Evolutionary conservation across 2,888 invertebrate genomes (phyloP), one percentile per base, ranked within the genome.

Genomic region (Ophraella communa): DNA sequence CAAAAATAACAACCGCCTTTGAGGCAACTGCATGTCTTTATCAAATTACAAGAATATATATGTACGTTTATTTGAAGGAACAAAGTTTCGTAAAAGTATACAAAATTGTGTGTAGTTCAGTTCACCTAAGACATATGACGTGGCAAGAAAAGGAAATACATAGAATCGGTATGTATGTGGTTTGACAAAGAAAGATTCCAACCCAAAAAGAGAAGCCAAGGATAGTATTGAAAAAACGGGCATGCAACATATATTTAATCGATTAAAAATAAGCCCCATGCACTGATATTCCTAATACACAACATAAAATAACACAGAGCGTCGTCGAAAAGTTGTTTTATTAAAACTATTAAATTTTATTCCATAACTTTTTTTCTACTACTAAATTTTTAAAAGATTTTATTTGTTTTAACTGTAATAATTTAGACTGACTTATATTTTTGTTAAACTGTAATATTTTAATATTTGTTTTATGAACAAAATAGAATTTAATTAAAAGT

Each of bases 191-290:
- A 65, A 42, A 65, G 59, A 71, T 71, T 78, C 80, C 79, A 80
- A 82, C 82, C 82, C 82, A 82, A 82, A 82, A 81, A 81, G 81
- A 81, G n/a, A 73, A 73, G 68, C 72, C 71, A 52, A 69, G 61
- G 35, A 62, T 39, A 60, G 42, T 24, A 23, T 63, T 27, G 44
- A 57, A 62, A 56, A 42, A 64, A 63, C 60, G 66, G 55, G 69
- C 79, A 79, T 80, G 79, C 79, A 80, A 67, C 71, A 77, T 76
- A 78, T 75, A 78, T 18, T 53, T 47, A 53, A 69, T 71, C 69
- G 74, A 70, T 20, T 20, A 14, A 51, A 20, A 66, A 65, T 61
- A 74, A 78, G 77, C 79, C 78, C 77, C 79, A 80, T 80, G 80
- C 80, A 80, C 67, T 73, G 75, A 71, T 71, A 71, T 74, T 71